Base-by-base conservation (phyloP, 1,140 invertebrate genomes). In the Cephus cinctus region DNA sequence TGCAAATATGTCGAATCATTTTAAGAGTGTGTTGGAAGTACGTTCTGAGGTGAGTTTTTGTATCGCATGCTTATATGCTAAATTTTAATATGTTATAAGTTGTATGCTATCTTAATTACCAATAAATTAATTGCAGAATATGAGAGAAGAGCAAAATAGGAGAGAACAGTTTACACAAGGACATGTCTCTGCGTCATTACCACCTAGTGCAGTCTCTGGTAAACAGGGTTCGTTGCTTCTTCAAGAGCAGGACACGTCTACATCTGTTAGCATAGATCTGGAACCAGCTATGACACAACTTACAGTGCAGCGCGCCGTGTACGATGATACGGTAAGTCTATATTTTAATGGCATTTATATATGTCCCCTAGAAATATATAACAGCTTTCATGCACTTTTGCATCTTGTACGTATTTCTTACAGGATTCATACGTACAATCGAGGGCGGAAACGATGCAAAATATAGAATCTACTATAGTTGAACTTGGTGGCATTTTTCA, bases 401-500 rank as follows among this genome's bases (percentile, higher is more conserved):
- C n/a, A n/a, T n/a, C n/a, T n/a, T n/a, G n/a, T n/a, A n/a, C n/a
- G n/a, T n/a, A n/a, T n/a, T n/a, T n/a, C 20, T 69, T 69, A 6
- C 57, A 86, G 82, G 93, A 96, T 65, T 80, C 86, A 16, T 98
- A 98, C 78, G 82, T 98, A 16, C 88, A 93, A 65, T 90, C 89
- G 67, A 81, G 97, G 60, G 94, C 94, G 23, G 94, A 97, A 69
- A 96, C 96, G 0, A 98, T 99, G 95, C 94, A 98, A 72, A 98
- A 93, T 71, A 98, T 99, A 65, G 97, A 99, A 76, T 94, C 92
- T 8, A 99, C 96, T 20, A 99, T 99, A 65, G 94, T 98, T 11
- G 97, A 99, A 78, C 77, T 99, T n/a, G 96, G 97, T 4, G 92
- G 91, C 31, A 99, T 99, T 69, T 99, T 99, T 70, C 90, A 94